Evolutionary conservation across 2,113 vertebrate genomes (phyloP), one percentile per base, ranked within the genome.

Genomic region (zebrafish (Danio rerio)): DNA sequence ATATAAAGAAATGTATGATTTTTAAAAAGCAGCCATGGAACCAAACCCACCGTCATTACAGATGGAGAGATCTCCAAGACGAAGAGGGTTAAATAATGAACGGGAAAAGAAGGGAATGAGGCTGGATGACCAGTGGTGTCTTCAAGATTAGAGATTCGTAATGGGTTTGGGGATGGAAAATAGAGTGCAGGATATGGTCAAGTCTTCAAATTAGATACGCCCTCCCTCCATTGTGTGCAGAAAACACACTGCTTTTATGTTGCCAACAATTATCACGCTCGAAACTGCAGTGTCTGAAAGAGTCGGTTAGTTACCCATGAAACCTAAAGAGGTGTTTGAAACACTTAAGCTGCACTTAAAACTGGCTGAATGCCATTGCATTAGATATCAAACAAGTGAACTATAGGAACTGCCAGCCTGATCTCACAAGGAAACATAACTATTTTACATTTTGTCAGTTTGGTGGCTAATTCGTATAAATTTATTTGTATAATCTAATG

Each of bases 11-110:
- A 31, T 31, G 31, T 31, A 31, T 3, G 31, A 31, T 31, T 31
- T 31, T 1, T 31, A 31, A 31, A 31, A 31, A 31, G 31, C 31
- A 31, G 31, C 1, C 31, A 3, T 31, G 1, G 31, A 1, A 2
- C 31, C 31, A 3, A 31, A 31, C 31, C 31, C 31, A n/a, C n/a
- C n/a, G 88, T 93, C 92, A 92, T 94, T 95, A 94, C 88, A 87
- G 89, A 81, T 87, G 50, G 87, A 81, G 88, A 89, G 49, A 52
- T 9, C 31, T 87, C 58, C 6, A 59, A 69, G 72, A 15, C 71
- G 70, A 85, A 85, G 85, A 15, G 86, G 90, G 90, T 92, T 92
- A 91, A 91, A 87, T 84, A 84, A 85, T 83, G 84, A 88, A 78
- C 72, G 85, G 85, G 72, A 83, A 76, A 80, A 68, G 45, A 18